These are phyloP conservation scores for Spheniscus humboldti DNA, from an alignment of 2,797 vertebrate genomes.

Conservation along the genomic window DNA sequence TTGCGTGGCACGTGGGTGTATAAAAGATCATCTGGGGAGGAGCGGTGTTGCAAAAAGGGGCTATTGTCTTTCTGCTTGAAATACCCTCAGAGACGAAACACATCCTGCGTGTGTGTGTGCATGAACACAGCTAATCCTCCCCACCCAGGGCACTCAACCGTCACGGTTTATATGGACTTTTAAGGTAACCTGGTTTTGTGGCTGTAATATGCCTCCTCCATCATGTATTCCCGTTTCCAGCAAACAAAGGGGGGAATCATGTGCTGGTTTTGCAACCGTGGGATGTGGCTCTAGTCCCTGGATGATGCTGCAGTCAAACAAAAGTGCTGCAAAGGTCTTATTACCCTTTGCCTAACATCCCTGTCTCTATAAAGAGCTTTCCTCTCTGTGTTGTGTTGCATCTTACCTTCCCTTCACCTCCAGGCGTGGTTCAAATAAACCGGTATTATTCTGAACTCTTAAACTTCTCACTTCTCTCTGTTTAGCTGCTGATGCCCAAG, in stretches of 20 bases:
- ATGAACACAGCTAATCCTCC: not conserved
- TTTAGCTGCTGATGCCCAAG: not conserved
- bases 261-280: not conserved
- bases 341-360: not conserved
- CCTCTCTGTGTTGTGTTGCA: not conserved
- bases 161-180: not conserved
- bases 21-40: not conserved
- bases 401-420: not conserved
- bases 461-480: not conserved
- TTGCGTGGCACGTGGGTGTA: not conserved
- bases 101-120: not conserved
- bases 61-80: not conserved
- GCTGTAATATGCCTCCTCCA: accelerated
- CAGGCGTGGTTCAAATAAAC: not conserved
- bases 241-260: accelerated
- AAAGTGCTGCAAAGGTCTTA: not conserved
- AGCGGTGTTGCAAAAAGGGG: not conserved
- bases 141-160: not conserved
- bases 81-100: accelerated
- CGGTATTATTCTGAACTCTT: not conserved
- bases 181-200: not conserved
- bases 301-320: not conserved
- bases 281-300: not conserved
- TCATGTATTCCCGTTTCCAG: not conserved
- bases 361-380: not conserved